phyloP scores from a whole-genome alignment of 2,888 invertebrate genomes.

The Hypsopygia costalis region DNA sequence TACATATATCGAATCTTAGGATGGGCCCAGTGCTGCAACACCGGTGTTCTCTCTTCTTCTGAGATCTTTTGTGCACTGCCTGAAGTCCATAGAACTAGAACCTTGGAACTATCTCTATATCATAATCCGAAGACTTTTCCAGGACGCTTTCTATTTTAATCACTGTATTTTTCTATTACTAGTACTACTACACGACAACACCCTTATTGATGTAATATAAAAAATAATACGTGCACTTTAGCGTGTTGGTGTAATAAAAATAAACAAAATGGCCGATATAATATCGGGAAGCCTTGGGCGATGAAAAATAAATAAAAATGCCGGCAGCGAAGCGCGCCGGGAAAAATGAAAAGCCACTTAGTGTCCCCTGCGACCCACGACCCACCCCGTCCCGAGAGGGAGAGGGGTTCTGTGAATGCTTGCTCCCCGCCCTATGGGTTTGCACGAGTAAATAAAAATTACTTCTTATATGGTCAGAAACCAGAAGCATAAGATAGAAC shows the following conservation, averaged over 20 bases:
- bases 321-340: slow-evolving; percentile 39
- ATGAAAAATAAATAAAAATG: slow-evolving; percentile 77
- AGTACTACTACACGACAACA: no score
- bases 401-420: slow-evolving; percentile 27
- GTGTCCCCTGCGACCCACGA: slow-evolving; percentile 54
- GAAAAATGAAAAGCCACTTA: slow-evolving; percentile 70
- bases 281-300: slow-evolving; percentile 62
- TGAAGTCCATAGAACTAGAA: no score
- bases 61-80: no score
- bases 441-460: neutral
- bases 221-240: slow-evolving; percentile 63
- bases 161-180: no score
- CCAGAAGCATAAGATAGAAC: no score
- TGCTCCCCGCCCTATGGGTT: slow-evolving; percentile 4
- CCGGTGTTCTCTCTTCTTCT: no score
- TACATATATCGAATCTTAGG: no score
- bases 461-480: no score
- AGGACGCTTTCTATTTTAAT: no score
- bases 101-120: no score
- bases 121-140: no score
- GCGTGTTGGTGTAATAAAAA: slow-evolving; percentile 61
- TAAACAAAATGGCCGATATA: slow-evolving; percentile 68
- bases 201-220: slow-evolving; percentile 61
- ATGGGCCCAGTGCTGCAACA: no score
- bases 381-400: slow-evolving; percentile 16